Evolutionary conservation across 2,113 vertebrate genomes (phyloP), one percentile per base, ranked within the genome.

Genomic region (Amia ocellicauda): DNA sequence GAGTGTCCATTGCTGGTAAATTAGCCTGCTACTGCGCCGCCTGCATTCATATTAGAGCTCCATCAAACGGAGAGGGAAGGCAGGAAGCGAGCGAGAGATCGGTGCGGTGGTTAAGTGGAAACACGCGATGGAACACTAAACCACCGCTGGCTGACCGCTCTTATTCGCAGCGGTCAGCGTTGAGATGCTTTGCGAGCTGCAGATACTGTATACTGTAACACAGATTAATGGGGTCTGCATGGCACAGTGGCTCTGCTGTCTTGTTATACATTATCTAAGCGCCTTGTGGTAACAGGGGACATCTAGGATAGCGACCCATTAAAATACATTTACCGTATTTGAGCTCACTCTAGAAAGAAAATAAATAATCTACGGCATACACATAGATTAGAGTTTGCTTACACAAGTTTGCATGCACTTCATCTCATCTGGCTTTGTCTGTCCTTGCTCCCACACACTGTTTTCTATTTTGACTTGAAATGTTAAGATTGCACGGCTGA

Each of bases 251-350:
- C 36, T 20, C 47, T 3, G 10, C 14, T 1, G 20, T 17, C 28
- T 20, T 19, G n/a, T 19, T 58, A 2, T 17, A 26, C 27, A 24
- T 23, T 4, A 29, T 52, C 13, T 31, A 43, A 22, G 19, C 42
- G 63, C 43, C 50, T 49, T 64, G 63, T 47, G 63, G 63, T 27
- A 16, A 57, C 11, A 17, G 11, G 53, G 43, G 55, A 43, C 45
- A 58, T 65, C 63, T 54, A 58, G 63, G 26, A 58, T 20, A 36
- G 55, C 11, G 27, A 24, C 20, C 55, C 42, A 58, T 31, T 28
- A 65, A 50, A 51, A 47, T 50, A 54, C 42, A 65, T 51, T 65
- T 65, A 65, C 63, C 43, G 63, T 65, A 58, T 43, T 36, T 36
- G 31, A 36, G 31, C 31, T 36, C 5, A 11, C 31, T 36, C 31